phyloP scores from a whole-genome alignment of 2,888 invertebrate genomes.

The Dasypolia templi region DNA sequence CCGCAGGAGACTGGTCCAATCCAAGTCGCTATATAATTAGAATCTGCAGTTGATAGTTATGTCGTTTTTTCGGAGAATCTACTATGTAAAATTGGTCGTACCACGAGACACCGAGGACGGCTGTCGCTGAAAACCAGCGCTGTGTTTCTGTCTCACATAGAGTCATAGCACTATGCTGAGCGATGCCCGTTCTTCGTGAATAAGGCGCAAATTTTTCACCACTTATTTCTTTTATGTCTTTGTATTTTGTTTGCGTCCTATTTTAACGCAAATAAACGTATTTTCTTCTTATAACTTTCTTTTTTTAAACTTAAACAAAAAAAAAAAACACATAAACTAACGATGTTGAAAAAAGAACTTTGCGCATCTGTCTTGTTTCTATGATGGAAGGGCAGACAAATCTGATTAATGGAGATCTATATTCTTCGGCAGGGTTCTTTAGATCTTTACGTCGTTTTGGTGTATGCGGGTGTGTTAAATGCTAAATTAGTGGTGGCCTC shows the following conservation, averaged over 20 bases:
- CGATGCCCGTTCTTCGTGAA: not conserved
- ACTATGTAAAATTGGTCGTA: not conserved
- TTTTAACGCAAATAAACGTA: not conserved
- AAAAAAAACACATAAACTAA: no score
- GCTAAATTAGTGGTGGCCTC: conserved; percentile 8
- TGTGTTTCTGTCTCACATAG: not conserved
- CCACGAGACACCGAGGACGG: not conserved
- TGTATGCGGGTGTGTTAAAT: conserved; percentile 21
- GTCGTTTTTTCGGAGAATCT: no score
- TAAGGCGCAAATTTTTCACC: not conserved
- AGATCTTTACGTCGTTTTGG: not conserved
- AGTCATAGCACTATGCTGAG: not conserved
- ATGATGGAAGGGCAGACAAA: conserved; percentile 17
- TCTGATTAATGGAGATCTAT: conserved; percentile 31
- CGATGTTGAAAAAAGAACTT: not conserved
- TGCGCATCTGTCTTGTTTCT: conserved; percentile 30
- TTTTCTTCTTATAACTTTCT: not conserved
- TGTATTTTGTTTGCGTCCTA: not conserved
- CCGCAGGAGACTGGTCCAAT: no score
- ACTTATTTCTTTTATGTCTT: no score
- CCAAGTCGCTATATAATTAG: no score
- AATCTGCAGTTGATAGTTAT: not conserved
- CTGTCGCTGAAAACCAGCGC: not conserved
- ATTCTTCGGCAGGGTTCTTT: conserved; percentile 8
- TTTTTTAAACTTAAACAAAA: no score